Conservation (phyloP, 1,140 invertebrate genomes). For the Neoseiulus cucumeris region DNA sequence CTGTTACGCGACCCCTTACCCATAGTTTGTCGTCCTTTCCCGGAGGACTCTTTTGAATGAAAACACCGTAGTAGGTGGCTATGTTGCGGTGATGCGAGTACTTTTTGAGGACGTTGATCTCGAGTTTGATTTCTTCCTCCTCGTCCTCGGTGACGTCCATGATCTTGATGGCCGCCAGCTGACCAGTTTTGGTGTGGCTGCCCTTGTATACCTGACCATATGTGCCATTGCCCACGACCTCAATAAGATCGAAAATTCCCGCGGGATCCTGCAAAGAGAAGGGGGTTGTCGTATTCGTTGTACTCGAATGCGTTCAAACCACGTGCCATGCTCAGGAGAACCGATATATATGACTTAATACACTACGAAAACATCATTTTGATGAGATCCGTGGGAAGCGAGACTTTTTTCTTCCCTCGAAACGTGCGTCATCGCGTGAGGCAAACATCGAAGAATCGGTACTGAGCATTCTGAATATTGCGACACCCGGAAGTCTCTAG, state of each 20-base stretch:
- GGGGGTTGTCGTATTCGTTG: too few relatives aligned
- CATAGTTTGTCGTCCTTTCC: slow-evolving; percentile 98
- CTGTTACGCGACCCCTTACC: slow-evolving; percentile 29
- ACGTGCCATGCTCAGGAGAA: too few relatives aligned
- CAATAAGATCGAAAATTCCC: slow-evolving; percentile 97
- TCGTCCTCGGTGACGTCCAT: slow-evolving; percentile 99
- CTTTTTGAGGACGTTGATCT: slow-evolving; percentile 97
- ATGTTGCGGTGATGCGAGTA: slow-evolving; percentile 99
- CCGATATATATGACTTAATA: too few relatives aligned
- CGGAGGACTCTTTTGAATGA: slow-evolving; percentile 95
- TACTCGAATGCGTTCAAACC: too few relatives aligned
- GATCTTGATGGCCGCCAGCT: slow-evolving; percentile 97
- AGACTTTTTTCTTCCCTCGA: too few relatives aligned
- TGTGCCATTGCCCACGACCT: slow-evolving; percentile 99
- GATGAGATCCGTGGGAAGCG: too few relatives aligned
- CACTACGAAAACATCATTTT: too few relatives aligned
- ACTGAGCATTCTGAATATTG: too few relatives aligned
- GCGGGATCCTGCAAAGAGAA: slow-evolving; percentile 72
- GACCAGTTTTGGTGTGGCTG: slow-evolving; percentile 96
- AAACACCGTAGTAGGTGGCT: slow-evolving; percentile 98
- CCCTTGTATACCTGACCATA: slow-evolving; percentile 99
- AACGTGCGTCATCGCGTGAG: too few relatives aligned
- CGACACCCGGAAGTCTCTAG: too few relatives aligned
- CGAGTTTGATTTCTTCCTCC: slow-evolving; percentile 98
- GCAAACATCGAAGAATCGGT: too few relatives aligned